phyloP scores from a whole-genome alignment of 37 sponge, comb jelly and placozoan genomes.

The Eunapius fragilis region DNA sequence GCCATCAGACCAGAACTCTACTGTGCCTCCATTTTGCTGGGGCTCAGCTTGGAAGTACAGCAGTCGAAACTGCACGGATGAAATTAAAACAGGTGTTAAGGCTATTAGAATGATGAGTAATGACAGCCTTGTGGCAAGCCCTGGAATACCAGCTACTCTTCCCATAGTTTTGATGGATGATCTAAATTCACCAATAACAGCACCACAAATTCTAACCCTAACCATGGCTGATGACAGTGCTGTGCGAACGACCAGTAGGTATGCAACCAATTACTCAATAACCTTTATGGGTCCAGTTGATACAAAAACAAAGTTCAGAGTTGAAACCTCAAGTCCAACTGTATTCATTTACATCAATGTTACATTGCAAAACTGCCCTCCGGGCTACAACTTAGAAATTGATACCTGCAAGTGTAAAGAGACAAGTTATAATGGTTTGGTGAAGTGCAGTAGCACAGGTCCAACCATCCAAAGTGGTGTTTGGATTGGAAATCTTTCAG shows the following conservation, averaged over 20 bases:
- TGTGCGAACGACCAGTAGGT: background rate
- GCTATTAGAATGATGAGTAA: conserved; percentile 7
- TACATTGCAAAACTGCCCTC: too few species aligned
- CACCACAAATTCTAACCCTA: background rate
- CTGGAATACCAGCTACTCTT: background rate
- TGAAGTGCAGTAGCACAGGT: too few species aligned
- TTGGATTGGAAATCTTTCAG: too few species aligned
- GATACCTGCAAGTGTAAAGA: too few species aligned
- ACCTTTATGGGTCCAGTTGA: background rate
- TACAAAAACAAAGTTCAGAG: too few species aligned
- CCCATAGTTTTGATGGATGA: background rate
- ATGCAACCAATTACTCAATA: background rate
- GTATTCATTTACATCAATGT: too few species aligned
- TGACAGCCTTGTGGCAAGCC: conserved; percentile 28
- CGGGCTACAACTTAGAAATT: too few species aligned
- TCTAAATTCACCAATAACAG: background rate
- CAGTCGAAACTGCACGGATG: background rate
- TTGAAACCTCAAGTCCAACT: too few species aligned
- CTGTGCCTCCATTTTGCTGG: background rate
- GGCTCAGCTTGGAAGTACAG: conserved; percentile 30
- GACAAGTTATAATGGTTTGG: too few species aligned
- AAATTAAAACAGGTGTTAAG: background rate
- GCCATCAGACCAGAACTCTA: background rate
- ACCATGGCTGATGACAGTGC: background rate
- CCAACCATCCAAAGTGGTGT: too few species aligned